Evolutionary conservation across 2,888 invertebrate genomes (phyloP), one percentile per base, ranked within the genome.

Genomic region (Eupithecia exiguata): DNA sequence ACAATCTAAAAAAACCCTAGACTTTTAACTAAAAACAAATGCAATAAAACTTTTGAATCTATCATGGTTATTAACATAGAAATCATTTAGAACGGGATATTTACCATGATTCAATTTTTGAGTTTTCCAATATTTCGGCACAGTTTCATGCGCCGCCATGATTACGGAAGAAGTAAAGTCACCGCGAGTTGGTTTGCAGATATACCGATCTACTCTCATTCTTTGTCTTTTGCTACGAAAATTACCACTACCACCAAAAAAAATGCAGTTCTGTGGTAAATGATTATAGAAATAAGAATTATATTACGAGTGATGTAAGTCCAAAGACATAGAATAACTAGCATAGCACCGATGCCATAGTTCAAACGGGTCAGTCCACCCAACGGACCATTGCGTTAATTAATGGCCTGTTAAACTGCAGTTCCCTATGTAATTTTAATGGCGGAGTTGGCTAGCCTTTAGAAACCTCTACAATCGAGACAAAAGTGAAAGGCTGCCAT

Each of bases 331-430:
- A 61, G 71, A 69, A 69, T 71, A 74, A 46, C 10, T 69, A 46
- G 36, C 69, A 74, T 65, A 71, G n/a, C 49, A 58, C 40, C 46
- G 21, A 43, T 40, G 21, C 35, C 62, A 62, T 35, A 49, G 84
- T 84, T 86, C 84, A 83, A 63, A 76, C 79, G 80, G 87, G 87
- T 87, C 86, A 86, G 80, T 87, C 83, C 83, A 83, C 86, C 82
- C 85, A 80, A 82, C 83, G 82, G 82, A 78, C 84, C 82, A 83
- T 82, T 82, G 84, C 80, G 80, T 82, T 88, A 87, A 88, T 87
- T 86, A 88, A 88, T 87, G 81, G 84, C 82, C 84, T 82, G 83
- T 85, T 87, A 85, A 86, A 85, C 84, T 84, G 84, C 85, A 84
- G 85, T 86, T 88, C 82, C 86, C 86, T 85, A 83, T 84, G 76